These are phyloP conservation scores for Lobophora halterata DNA, from an alignment of 2,888 invertebrate species.

Conservation along the genomic window DNA sequence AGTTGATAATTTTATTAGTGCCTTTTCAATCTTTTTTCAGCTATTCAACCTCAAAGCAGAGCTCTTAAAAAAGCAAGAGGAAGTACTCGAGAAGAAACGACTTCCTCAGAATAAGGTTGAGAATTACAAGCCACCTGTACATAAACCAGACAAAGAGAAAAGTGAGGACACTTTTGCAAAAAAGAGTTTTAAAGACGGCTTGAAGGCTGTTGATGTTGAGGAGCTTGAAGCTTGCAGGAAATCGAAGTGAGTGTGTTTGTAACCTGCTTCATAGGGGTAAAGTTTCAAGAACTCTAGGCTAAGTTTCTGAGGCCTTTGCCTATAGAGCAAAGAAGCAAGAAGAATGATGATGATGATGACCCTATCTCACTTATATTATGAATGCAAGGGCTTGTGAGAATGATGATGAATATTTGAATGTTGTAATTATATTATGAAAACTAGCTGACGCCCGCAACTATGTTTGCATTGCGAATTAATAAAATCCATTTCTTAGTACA, in stretches of 20 bases:
- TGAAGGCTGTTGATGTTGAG: conserved; percentile 61
- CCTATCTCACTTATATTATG: too few relatives aligned
- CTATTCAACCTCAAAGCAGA: conserved; percentile 94
- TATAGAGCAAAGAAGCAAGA: too few relatives aligned
- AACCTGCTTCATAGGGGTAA: too few relatives aligned
- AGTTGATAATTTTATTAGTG: not conserved
- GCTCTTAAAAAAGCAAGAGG: conserved; percentile 91
- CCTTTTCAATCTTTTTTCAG: conserved; percentile 47
- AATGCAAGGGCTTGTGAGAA: too few relatives aligned
- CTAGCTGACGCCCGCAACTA: too few relatives aligned
- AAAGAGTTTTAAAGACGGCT: conserved; percentile 56
- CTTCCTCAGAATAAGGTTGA: conserved; percentile 76
- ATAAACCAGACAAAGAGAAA: conserved; percentile 62
- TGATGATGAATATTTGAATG: too few relatives aligned
- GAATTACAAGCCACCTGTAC: conserved; percentile 66
- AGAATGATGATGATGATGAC: too few relatives aligned
- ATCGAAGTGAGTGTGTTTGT: conserved; percentile 61
- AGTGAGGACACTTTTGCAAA: conserved; percentile 52
- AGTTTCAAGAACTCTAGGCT: too few relatives aligned
- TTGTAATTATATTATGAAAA: too few relatives aligned
- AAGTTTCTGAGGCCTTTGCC: too few relatives aligned
- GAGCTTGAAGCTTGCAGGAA: conserved; percentile 73
- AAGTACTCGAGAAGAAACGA: conserved; percentile 85
- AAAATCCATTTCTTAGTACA: too few relatives aligned
- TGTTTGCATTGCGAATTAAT: too few relatives aligned